Evolutionary conservation across 2,113 vertebrate species (phyloP), one percentile per base, ranked within the genome.

Genomic region (Oncorhynchus masou): DNA sequence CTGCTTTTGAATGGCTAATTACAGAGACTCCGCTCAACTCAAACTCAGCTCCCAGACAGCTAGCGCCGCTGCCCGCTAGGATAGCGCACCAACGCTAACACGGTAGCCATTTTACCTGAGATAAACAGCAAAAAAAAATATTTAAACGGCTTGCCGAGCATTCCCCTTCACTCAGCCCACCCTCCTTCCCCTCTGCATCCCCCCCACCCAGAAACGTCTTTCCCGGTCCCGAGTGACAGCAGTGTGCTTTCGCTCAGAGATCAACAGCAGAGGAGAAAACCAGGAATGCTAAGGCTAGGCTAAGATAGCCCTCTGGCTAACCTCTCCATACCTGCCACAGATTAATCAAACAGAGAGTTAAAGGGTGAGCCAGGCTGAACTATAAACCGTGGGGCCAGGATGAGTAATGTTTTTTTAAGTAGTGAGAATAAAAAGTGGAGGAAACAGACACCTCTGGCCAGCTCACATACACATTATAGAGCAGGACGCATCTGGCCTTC

Each of bases 1-100:
- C 85, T 84, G 82, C 84, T 89, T 92, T 93, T 93, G 90, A 93
- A 91, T 89, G 88, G 67, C 70, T 93, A 93, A 94, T 94, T 94
- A 94, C 90, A 94, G 90, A 89, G 87, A 75, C 79, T 76, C 74
- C 77, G 84, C 81, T 87, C 54, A 77, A 64, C 62, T 20, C 1
- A 74, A 49, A 12, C 59, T 48, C 78, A 74, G 70, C 59, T 71
- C 75, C 72, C 74, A 76, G 74, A 87, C 67, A 24, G 68, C 51
- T 74, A 60, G 19, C 12, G 25, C 65, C 2, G 49, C 15, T 15
- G 49, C 15, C 69, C 16, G 73, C 72, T 86, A 87, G 84, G 81
- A 60, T 73, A 72, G 77, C 77, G 25, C 20, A 22, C 77, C 90
- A 88, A 85, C 59, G 85, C 85, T 85, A 90, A 91, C 85, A 91